Evolutionary conservation across 2,888 invertebrate species (phyloP).

Genomic region (Endotricha flammealis): DNA sequence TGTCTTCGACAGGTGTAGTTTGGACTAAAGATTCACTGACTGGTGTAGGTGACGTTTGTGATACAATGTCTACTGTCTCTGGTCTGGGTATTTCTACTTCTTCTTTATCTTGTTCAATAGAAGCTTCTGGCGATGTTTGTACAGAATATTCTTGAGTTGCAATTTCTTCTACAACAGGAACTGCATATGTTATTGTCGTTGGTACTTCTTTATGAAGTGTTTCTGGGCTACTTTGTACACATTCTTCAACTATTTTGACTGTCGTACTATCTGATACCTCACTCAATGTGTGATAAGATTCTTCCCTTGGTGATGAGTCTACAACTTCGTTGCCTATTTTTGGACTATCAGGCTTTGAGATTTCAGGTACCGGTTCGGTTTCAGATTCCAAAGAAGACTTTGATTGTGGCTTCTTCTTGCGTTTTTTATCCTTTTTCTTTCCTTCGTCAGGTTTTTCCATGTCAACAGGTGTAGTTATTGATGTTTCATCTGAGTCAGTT

Average conservation of each 20-base stretch:
- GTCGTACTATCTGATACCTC: conserved; percentile 77
- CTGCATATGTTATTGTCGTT: conserved; percentile 75
- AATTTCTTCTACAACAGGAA: conserved; percentile 79
- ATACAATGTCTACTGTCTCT: conserved; percentile 53
- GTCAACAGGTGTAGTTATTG: conserved; percentile 44
- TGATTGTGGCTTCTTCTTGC: conserved; percentile 62
- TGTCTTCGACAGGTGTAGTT: conserved; percentile 76
- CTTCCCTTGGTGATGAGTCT: conserved; percentile 75
- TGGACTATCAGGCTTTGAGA: conserved; percentile 54
- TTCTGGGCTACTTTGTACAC: conserved; percentile 74
- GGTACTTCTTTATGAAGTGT: conserved; percentile 60
- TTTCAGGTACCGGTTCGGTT: conserved; percentile 38
- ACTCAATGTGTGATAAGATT: conserved; percentile 79
- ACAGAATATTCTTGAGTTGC: conserved; percentile 74
- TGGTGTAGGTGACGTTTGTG: conserved; percentile 76
- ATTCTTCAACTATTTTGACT: conserved; percentile 83
- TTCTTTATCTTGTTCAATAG: conserved; percentile 50
- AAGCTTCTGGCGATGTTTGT: conserved; percentile 78
- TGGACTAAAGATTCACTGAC: conserved; percentile 76
- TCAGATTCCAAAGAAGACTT: conserved; percentile 35
- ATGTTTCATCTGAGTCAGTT: conserved; percentile 57
- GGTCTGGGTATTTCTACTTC: conserved; percentile 39
- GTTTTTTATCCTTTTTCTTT: conserved; percentile 68
- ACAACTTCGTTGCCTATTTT: conserved; percentile 68
- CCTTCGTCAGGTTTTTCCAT: conserved; percentile 33